phyloP scores from a whole-genome alignment of 2,113 vertebrate genomes.

The Osmerus mordax region DNA sequence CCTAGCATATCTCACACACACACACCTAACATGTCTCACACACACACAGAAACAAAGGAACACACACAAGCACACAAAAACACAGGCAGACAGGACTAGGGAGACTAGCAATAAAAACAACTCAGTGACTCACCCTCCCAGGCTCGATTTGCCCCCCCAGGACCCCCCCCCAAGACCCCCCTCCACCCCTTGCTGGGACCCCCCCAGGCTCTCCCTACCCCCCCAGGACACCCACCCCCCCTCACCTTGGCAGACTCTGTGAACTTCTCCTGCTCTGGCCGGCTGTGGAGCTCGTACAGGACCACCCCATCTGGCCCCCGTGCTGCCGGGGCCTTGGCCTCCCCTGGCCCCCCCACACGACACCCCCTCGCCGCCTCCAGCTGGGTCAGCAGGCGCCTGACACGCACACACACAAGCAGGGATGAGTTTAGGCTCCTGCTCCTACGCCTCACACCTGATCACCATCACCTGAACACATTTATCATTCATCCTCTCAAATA shows the following conservation, averaged over 20 bases:
- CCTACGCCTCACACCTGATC: too few species aligned
- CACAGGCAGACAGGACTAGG: not conserved
- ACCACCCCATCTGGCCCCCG: constrained; percentile 71
- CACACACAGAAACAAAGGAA: not conserved
- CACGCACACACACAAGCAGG: not conserved
- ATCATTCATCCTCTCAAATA: too few species aligned
- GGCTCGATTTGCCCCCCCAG: not conserved
- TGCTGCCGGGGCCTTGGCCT: constrained; percentile 51
- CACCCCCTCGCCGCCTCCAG: constrained; percentile 81
- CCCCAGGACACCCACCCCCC: not conserved
- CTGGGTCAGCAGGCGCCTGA: constrained; percentile 88
- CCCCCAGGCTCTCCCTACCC: not conserved
- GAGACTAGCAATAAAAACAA: not conserved
- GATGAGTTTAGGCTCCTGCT: too few species aligned
- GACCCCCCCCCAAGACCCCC: too few species aligned
- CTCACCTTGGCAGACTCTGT: constrained; percentile 86
- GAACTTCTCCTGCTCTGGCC: constrained; percentile 90
- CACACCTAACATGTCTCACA: constrained; percentile 5
- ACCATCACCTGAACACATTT: too few species aligned
- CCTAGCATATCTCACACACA: not conserved
- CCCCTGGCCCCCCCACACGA: constrained; percentile 64
- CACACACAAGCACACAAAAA: constrained; percentile 8
- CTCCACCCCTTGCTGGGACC: too few species aligned
- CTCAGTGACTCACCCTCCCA: too few species aligned
- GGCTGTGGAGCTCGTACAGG: constrained; percentile 88